Conservation (phyloP, 2,888 invertebrate species). For the Pilophorus perplexus region DNA sequence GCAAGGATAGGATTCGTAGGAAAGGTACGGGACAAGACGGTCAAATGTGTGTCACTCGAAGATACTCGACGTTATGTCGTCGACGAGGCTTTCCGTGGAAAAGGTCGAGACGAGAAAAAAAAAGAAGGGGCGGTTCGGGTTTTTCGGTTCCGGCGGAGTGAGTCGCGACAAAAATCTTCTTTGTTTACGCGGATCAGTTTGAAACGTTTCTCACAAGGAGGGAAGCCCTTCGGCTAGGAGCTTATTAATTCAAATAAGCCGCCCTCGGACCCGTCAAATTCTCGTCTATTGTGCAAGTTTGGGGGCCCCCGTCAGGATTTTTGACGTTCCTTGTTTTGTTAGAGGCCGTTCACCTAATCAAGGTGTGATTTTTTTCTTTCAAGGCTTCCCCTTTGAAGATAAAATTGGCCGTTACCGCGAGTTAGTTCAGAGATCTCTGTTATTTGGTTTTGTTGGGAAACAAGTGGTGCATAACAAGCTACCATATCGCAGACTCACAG, state of each 20-base stretch:
- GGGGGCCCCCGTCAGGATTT: conserved; percentile 29
- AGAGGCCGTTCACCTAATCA: conserved; percentile 15
- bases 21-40: too few relatives aligned
- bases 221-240: background rate
- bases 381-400: too few relatives aligned
- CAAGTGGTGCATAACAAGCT: too few relatives aligned
- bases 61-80: too few relatives aligned
- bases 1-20: too few relatives aligned
- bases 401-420: conserved; percentile 12
- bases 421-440: too few relatives aligned
- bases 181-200: background rate
- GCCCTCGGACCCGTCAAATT: conserved; percentile 9
- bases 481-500: too few relatives aligned
- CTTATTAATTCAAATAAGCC: conserved; percentile 28
- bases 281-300: conserved; percentile 15
- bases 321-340: conserved; percentile 25
- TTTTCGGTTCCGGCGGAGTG: background rate
- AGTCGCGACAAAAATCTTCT: background rate
- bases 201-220: background rate
- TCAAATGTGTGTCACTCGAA: too few relatives aligned
- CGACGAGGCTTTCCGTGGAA: background rate
- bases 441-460: background rate
- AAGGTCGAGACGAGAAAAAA: background rate
- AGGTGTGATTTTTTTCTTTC: conserved; percentile 14
- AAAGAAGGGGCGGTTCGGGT: background rate